These are phyloP conservation scores for Macaca mulatta DNA, from an alignment of 2,113 vertebrate species.

Conservation along the genomic window DNA sequence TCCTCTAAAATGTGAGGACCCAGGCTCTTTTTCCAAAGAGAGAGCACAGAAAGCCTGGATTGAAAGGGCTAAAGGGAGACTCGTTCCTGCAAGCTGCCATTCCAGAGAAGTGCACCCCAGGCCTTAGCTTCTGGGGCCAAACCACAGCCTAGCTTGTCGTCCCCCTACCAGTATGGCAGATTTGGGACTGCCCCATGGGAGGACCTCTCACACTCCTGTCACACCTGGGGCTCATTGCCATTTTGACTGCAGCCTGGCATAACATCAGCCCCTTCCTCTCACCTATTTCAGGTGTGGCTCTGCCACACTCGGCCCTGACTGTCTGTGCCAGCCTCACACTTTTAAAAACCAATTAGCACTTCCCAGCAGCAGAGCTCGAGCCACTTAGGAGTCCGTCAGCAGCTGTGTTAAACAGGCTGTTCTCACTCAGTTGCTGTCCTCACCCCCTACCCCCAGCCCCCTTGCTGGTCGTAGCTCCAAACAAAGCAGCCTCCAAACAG, in stretches of 20 bases:
- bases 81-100: background rate
- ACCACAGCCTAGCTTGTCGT: background rate
- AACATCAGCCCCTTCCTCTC: background rate
- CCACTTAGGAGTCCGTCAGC: background rate
- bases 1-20: background rate
- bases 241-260: background rate
- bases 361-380: background rate
- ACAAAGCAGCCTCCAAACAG: background rate
- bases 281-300: conserved; percentile 11
- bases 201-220: background rate
- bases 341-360: conserved; percentile 62
- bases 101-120: background rate
- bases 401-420: background rate
- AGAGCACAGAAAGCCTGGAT: background rate
- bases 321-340: conserved; percentile 8
- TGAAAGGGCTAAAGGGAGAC: background rate
- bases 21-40: background rate
- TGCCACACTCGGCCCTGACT: background rate
- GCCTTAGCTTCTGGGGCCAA: background rate
- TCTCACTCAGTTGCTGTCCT: background rate
- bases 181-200: background rate
- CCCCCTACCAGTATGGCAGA: background rate
- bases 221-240: accelerated
- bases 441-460: background rate
- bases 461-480: background rate